Evolutionary conservation across 2,888 invertebrate genomes (phyloP).

Genomic region (Ichneumoninae sp.): DNA sequence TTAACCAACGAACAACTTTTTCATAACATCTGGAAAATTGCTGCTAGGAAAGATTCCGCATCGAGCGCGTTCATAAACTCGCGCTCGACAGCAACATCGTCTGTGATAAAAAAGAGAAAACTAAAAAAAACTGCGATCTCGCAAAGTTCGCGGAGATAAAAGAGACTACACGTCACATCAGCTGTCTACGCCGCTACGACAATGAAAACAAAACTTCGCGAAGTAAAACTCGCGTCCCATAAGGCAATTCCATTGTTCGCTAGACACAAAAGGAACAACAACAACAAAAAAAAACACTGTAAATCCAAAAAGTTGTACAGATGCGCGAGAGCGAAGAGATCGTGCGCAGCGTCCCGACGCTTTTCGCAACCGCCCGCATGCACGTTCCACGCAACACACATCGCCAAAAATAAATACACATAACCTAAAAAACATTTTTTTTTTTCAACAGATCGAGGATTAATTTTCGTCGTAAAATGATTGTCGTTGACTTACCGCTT

Average conservation of each 20-base stretch:
- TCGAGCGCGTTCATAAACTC: conserved; percentile 8
- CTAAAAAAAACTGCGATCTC: background rate
- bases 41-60: background rate
- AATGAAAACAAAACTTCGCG: conserved; percentile 1
- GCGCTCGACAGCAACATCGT: background rate
- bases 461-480: background rate
- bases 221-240: background rate
- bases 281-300: background rate
- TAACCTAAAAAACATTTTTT: conserved; percentile 45
- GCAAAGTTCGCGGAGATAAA: background rate
- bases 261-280: background rate
- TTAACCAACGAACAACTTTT: no score
- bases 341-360: conserved; percentile 24
- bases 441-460: background rate
- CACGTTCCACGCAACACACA: background rate
- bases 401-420: conserved; percentile 23
- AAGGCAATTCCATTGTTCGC: background rate
- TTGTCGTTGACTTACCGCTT: conserved; percentile 74
- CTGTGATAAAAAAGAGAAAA: background rate
- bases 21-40: no score
- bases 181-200: conserved; percentile 7
- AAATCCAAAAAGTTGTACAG: background rate
- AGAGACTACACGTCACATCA: conserved; percentile 1
- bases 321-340: background rate
- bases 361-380: background rate